Percentiles rank a stretch among this genome's conserved stretches.
Evolutionary conservation across 2,797 vertebrate species (phyloP).

Genomic region (Tinamus major): DNA sequence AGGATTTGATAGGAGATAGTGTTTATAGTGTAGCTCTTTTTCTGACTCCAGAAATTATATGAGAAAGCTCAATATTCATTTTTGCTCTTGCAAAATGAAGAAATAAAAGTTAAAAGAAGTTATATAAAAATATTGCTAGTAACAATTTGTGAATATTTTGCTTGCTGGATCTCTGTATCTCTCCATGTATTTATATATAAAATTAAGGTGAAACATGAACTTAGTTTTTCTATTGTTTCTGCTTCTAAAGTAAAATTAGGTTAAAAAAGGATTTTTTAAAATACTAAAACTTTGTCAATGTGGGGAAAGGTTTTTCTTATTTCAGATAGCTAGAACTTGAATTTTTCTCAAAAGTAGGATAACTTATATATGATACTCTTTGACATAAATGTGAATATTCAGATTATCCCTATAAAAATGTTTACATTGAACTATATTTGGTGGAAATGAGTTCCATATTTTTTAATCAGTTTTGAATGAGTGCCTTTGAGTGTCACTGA

Average conservation of each 20-base stretch:
- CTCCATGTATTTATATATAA: background rate
- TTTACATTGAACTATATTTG: background rate
- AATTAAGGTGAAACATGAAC: background rate
- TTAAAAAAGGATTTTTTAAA: background rate
- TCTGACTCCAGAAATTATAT: background rate
- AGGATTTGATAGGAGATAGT: background rate
- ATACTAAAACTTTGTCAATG: background rate
- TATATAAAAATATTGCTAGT: background rate
- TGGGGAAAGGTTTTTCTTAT: background rate
- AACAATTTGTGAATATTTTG: background rate
- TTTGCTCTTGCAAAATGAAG: background rate
- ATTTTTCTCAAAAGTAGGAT: background rate
- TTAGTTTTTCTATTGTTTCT: background rate
- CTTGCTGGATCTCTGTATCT: background rate
- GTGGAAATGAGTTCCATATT: background rate
- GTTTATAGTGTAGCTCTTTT: background rate
- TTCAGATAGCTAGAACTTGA: background rate
- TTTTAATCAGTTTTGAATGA: conserved; percentile 12
- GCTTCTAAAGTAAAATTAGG: background rate
- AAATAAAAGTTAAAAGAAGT: background rate
- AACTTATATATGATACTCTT: background rate
- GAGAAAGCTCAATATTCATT: background rate
- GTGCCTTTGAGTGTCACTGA: background rate
- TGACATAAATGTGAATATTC: background rate
- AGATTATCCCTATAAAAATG: background rate